Base-by-base conservation (phyloP, 2,113 vertebrate species). In the Phylloscopus trochiloides region DNA sequence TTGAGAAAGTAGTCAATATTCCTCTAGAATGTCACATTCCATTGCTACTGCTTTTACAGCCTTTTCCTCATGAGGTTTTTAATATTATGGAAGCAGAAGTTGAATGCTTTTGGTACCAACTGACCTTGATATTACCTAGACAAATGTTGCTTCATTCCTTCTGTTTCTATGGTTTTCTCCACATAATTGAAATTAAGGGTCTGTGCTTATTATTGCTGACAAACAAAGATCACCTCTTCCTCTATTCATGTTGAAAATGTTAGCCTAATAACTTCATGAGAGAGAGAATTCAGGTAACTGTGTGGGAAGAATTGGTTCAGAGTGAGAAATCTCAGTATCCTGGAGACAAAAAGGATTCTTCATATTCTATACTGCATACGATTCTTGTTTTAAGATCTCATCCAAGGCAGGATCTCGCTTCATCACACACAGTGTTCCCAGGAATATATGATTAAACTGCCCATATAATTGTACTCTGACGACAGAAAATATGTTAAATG, bases 391-490 rank as follows among this genome's bases (percentile, higher is more conserved):
- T 67, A 87, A 96, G 90, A 74, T 54, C 21, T 38, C 62, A 85
- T 54, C 16, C 42, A 61, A 63, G 90, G 58, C 45, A 92, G 22
- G 54, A 43, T 66, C 17, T 86, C 38, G 61, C 80, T 96, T 82
- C 58, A 57, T 96, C 85, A 68, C 31, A 58, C n/a, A 32, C 9
- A 34, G 18, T 59, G 29, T 79, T 95, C 61, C 67, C 43, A 82
- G 67, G 71, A 93, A 94, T 65, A 83, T 61, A 67, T 42, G 65
- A 79, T 42, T 94, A 55, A 95, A 62, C 96, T 93, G 47, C 24
- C 67, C 17, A 58, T 89, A 15, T 88, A 86, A 75, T 89, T 94
- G 84, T n/a, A 29, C 45, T 92, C 79, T 86, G 79, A 38, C 28
- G 75, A 24, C 48, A 93, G 94, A 52, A 89, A 89, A 93, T 10